These are phyloP conservation scores for Leptopilina boulardi DNA, from an alignment of 1,140 invertebrate genomes.

Conservation along the genomic window DNA sequence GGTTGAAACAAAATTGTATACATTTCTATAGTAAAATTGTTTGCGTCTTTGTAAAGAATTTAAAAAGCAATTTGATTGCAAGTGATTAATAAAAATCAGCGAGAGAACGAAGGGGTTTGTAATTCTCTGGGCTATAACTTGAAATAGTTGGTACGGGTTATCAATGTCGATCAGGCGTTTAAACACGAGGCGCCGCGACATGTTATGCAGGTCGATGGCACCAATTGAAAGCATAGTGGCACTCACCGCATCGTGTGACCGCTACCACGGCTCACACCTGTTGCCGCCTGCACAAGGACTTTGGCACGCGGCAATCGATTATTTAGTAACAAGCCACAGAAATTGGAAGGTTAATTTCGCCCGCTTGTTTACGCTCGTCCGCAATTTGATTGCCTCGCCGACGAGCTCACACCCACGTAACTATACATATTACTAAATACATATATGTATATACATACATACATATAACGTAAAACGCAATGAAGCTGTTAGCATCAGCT, in stretches of 20 bases:
- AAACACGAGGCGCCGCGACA: constrained; percentile 58
- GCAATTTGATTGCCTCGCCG: constrained; percentile 64
- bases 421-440: too few species aligned
- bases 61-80: constrained; percentile 19
- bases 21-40: too few species aligned
- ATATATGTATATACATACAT: constrained; percentile 32
- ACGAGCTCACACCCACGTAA: constrained; percentile 48
- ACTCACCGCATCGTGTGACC: constrained; percentile 61
- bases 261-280: constrained; percentile 60
- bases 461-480: constrained; percentile 36
- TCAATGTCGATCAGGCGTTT: constrained; percentile 60
- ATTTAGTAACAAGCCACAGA: constrained; percentile 72
- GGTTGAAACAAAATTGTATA: too few species aligned
- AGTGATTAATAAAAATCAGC: constrained; percentile 55
- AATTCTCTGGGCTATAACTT: constrained; percentile 61
- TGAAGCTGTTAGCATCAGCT: constrained; percentile 55
- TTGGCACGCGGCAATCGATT: constrained; percentile 69
- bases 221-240: not conserved
- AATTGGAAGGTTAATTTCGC: constrained; percentile 72
- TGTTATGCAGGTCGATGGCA: constrained; percentile 3
- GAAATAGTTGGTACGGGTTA: constrained; percentile 69
- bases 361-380: constrained; percentile 68
- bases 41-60: not conserved
- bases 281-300: constrained; percentile 61
- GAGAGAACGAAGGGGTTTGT: constrained; percentile 36